phyloP scores from a whole-genome alignment of 2,888 invertebrate genomes.

The Peribatodes rhomboidaria region DNA sequence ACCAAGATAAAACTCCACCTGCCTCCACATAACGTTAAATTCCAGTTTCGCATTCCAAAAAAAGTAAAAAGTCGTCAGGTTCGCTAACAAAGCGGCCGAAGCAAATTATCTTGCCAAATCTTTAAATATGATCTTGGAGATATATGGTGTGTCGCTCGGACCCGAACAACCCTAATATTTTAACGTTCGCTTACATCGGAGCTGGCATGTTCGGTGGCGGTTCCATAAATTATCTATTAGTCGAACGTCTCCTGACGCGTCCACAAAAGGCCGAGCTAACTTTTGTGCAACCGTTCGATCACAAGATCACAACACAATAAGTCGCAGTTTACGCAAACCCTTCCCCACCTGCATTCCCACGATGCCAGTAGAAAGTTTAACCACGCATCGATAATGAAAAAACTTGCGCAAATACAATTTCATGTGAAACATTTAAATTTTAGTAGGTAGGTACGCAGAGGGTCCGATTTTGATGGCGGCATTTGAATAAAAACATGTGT shows the following conservation, averaged over 20 bases:
- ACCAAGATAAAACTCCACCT: conserved; percentile 17
- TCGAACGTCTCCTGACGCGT: conserved; percentile 80
- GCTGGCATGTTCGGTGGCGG: conserved; percentile 69
- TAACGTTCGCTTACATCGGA: conserved; percentile 65
- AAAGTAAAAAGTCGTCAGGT: conserved; percentile 35
- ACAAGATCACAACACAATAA: conserved; percentile 64
- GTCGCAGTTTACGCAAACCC: conserved; percentile 67
- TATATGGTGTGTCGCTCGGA: conserved; percentile 60
- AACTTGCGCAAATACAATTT: conserved; percentile 82
- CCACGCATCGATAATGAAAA: conserved; percentile 64
- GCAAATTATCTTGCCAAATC: conserved; percentile 73
- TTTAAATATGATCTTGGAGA: conserved; percentile 64
- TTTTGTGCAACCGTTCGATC: conserved; percentile 81
- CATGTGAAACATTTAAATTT: conserved; percentile 80
- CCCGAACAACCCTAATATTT: conserved; percentile 82
- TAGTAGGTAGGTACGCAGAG: conserved; percentile 69
- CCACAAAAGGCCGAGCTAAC: conserved; percentile 78
- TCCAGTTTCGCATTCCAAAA: conserved; percentile 33
- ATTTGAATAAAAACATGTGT: conserved; percentile 65
- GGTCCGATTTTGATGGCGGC: conserved; percentile 65
- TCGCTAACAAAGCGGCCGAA: conserved; percentile 60
- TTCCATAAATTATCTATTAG: conserved; percentile 85
- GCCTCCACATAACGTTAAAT: conserved; percentile 12
- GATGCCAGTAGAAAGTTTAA: conserved; percentile 79
- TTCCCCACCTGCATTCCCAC: conserved; percentile 86